phyloP scores from a whole-genome alignment of 2,113 vertebrate species.

The Clarias gariepinus region DNA sequence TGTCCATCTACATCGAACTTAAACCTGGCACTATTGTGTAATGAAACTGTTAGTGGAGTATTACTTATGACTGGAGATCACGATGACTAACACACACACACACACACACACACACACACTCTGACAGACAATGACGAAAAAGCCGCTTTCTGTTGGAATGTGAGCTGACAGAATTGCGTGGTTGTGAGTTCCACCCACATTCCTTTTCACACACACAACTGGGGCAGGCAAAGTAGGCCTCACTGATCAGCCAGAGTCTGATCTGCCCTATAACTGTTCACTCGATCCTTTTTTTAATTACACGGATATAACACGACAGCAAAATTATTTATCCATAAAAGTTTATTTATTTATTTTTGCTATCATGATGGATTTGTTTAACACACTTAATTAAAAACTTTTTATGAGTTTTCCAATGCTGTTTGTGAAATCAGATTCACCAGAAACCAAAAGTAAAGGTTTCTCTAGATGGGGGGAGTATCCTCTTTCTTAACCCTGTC shows the following conservation, averaged over 20 bases:
- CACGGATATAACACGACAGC: background rate
- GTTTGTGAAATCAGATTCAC: background rate
- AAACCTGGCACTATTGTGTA: background rate
- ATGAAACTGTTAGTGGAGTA: background rate
- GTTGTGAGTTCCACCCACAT: conserved; percentile 32
- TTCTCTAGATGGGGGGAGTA: background rate
- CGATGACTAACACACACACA: background rate
- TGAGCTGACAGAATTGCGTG: background rate
- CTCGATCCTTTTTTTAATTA: background rate
- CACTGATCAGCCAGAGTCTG: background rate
- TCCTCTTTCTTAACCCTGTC: background rate
- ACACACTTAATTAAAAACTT: background rate
- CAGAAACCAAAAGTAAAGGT: background rate
- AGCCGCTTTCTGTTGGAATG: background rate
- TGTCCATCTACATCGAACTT: background rate
- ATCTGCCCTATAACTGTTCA: background rate
- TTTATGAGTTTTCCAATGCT: background rate
- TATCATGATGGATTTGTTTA: background rate
- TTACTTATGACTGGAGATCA: background rate
- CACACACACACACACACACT: background rate
- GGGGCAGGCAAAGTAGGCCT: background rate
- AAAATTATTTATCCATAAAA: background rate
- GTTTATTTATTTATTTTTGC: background rate
- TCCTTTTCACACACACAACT: conserved; percentile 5
- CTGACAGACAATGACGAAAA: background rate